Percentiles rank a stretch among this genome's conserved stretches.
These are phyloP conservation scores for Xerus inauris DNA, from an alignment of 2,113 vertebrate genomes.

Conservation along the genomic window DNA sequence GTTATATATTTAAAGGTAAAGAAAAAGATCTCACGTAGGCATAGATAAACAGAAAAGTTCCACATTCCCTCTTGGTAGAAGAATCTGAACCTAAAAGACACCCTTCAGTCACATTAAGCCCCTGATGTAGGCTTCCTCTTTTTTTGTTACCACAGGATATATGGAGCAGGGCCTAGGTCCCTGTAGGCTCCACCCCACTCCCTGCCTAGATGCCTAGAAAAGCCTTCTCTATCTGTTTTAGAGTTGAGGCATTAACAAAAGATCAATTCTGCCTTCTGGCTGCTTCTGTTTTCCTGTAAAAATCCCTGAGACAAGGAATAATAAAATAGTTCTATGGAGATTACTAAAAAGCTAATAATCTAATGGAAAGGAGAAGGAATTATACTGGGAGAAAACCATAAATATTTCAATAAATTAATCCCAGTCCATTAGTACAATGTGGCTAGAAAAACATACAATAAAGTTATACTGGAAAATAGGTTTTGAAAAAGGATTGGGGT, in stretches of 20 bases:
- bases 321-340: not conserved
- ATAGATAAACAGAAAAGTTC: not conserved
- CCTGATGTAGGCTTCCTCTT: not conserved
- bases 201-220: not conserved
- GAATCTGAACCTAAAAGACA: not conserved
- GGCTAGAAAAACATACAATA: not conserved
- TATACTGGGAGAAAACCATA: not conserved
- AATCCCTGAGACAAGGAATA: not conserved
- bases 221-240: not conserved
- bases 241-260: not conserved
- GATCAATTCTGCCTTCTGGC: not conserved
- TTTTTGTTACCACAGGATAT: not conserved
- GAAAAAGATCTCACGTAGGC: not conserved
- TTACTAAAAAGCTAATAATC: constrained; percentile 15
- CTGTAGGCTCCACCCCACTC: fast-evolving
- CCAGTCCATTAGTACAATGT: not conserved
- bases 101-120: not conserved
- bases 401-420: not conserved
- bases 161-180: not conserved
- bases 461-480: not conserved
- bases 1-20: not conserved
- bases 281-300: not conserved
- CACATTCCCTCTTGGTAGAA: not conserved
- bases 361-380: not conserved
- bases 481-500: not conserved